phyloP scores from a whole-genome alignment of 2,797 vertebrate species.

The Halcyon smyrnensis region DNA sequence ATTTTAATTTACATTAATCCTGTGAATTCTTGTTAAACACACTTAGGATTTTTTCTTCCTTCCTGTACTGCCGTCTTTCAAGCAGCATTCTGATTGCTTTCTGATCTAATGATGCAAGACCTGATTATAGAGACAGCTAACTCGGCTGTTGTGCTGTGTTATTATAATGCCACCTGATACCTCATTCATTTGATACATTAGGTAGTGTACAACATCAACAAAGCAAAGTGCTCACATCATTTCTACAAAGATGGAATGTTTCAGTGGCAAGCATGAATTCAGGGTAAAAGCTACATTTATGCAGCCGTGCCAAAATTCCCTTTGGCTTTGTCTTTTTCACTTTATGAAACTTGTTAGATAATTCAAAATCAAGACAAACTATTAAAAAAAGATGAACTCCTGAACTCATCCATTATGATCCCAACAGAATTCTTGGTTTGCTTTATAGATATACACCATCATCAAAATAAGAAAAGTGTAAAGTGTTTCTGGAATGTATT shows the following conservation, averaged over 20 bases:
- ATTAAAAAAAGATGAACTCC: neutral
- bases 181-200: slow-evolving; percentile 46
- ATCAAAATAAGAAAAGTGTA: neutral
- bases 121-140: slow-evolving; percentile 53
- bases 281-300: neutral
- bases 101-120: slow-evolving; percentile 56
- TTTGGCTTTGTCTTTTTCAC: neutral
- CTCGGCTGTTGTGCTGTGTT: slow-evolving; percentile 28
- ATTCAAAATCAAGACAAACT: neutral
- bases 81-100: slow-evolving; percentile 9
- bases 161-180: slow-evolving; percentile 45
- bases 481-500: neutral
- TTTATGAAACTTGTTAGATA: neutral
- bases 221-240: neutral
- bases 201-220: neutral
- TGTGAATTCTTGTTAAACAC: neutral
- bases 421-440: neutral
- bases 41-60: slow-evolving; percentile 34
- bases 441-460: neutral
- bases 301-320: slow-evolving; percentile 3
- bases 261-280: neutral
- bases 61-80: slow-evolving; percentile 9
- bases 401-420: neutral
- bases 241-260: slow-evolving; percentile 11
- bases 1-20: slow-evolving; percentile 23